A percentile compares a stretch with the other conserved stretches of the same genome.
Evolutionary conservation across 2,797 vertebrate species (phyloP).

Genomic region (Tiaroga cobitis): DNA sequence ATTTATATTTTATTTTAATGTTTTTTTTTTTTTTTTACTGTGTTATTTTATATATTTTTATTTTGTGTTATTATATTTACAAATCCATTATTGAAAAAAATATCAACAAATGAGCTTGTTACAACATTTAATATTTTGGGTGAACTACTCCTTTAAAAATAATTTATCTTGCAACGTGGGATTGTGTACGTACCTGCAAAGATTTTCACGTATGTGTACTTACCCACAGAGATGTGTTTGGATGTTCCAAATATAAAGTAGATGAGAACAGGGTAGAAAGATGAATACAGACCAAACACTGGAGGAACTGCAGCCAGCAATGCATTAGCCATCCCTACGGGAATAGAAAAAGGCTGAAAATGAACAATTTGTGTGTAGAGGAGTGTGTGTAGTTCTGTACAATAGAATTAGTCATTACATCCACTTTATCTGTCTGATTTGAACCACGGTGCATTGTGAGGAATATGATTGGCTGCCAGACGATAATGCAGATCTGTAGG

Average conservation of each 20-base stretch:
- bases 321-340: constrained; percentile 86
- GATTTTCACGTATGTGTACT: constrained; percentile 16
- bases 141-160: neutral
- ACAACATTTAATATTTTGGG: neutral
- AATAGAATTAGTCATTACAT: constrained; percentile 37
- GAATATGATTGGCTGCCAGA: constrained; percentile 29
- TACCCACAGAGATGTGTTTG: constrained; percentile 88
- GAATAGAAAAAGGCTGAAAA: constrained; percentile 5
- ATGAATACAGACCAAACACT: constrained; percentile 88
- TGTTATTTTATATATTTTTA: neutral
- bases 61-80: no score
- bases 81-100: neutral
- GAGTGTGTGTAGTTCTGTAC: constrained; percentile 2
- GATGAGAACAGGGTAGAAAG: constrained; percentile 87
- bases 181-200: neutral
- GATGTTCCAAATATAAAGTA: constrained; percentile 89
- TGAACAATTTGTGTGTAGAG: neutral
- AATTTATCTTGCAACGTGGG: neutral
- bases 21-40: neutral
- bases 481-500: constrained; percentile 11
- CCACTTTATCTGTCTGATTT: constrained; percentile 28
- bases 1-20: neutral
- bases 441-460: constrained; percentile 13
- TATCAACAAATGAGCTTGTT: neutral
- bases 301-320: constrained; percentile 86